These are phyloP conservation scores for Diprion similis DNA, from an alignment of 1,140 invertebrate species.

Conservation along the genomic window DNA sequence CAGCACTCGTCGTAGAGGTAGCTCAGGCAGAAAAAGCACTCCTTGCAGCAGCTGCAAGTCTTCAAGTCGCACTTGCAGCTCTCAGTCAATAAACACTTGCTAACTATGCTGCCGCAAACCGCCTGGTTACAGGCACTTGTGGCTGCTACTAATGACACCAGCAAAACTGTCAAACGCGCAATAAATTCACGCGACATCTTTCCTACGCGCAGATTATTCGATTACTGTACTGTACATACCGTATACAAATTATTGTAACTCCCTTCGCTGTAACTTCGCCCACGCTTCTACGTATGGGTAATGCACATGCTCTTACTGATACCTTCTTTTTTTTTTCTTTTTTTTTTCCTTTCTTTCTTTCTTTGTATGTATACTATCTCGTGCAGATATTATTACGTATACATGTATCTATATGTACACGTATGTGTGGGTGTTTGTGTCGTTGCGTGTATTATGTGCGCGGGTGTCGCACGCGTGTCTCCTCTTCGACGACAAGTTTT, in stretches of 20 bases:
- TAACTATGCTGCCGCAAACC: constrained; percentile 86
- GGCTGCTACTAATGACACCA: background rate
- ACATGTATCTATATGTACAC: too few relatives aligned
- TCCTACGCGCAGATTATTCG: too few relatives aligned
- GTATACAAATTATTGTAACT: too few relatives aligned
- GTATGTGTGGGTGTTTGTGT: too few relatives aligned
- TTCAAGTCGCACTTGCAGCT: constrained; percentile 88
- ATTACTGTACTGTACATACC: too few relatives aligned
- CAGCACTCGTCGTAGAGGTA: constrained; percentile 87
- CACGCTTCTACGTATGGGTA: too few relatives aligned
- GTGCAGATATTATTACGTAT: too few relatives aligned
- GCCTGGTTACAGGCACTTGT: constrained; percentile 75
- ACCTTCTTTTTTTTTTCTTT: too few relatives aligned
- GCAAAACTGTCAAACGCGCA: background rate
- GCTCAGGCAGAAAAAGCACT: constrained; percentile 83
- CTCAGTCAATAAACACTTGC: constrained; percentile 89
- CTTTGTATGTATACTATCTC: too few relatives aligned
- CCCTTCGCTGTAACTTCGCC: too few relatives aligned
- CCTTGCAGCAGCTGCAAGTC: constrained; percentile 81
- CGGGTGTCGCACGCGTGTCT: background rate
- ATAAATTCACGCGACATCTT: background rate
- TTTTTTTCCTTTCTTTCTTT: too few relatives aligned
- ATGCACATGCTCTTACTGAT: too few relatives aligned
- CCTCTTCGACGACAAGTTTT: background rate
- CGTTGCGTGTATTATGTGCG: background rate